Evolutionary conservation across 2,113 vertebrate genomes (phyloP).

Genomic region (Oreochromis aureus): DNA sequence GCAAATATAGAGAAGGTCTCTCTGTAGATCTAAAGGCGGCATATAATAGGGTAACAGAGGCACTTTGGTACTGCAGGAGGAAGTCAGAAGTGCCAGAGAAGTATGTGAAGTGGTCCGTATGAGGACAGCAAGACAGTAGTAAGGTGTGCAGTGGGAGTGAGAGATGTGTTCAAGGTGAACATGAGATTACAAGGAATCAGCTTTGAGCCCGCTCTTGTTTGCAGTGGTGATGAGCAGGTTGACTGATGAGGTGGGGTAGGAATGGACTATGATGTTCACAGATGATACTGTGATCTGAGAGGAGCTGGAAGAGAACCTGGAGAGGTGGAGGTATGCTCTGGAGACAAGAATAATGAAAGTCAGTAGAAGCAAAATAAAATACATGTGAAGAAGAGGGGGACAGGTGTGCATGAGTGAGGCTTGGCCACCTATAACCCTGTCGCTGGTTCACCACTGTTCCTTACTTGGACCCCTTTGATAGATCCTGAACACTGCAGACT

Average conservation of each 20-base stretch:
- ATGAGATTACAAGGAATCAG: neutral
- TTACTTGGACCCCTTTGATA: neutral
- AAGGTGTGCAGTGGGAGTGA: neutral
- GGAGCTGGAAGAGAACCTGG: neutral
- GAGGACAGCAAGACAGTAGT: neutral
- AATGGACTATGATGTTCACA: neutral
- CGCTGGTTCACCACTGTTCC: too few species aligned
- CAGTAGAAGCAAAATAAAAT: neutral
- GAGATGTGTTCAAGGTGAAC: neutral
- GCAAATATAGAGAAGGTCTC: neutral
- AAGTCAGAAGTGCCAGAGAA: neutral
- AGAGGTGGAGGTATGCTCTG: neutral
- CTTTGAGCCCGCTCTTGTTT: neutral
- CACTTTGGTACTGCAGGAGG: neutral
- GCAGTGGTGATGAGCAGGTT: neutral
- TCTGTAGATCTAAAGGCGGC: neutral
- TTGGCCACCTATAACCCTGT: neutral
- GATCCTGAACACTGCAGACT: neutral
- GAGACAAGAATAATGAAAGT: neutral
- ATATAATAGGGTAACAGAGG: neutral
- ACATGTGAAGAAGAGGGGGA: neutral
- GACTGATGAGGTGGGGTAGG: neutral
- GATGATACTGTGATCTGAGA: neutral
- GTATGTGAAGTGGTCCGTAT: neutral
- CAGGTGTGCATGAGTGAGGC: neutral